Base-by-base conservation (phyloP, 2,797 vertebrate species). In the Oceanodroma leucorhoa region DNA sequence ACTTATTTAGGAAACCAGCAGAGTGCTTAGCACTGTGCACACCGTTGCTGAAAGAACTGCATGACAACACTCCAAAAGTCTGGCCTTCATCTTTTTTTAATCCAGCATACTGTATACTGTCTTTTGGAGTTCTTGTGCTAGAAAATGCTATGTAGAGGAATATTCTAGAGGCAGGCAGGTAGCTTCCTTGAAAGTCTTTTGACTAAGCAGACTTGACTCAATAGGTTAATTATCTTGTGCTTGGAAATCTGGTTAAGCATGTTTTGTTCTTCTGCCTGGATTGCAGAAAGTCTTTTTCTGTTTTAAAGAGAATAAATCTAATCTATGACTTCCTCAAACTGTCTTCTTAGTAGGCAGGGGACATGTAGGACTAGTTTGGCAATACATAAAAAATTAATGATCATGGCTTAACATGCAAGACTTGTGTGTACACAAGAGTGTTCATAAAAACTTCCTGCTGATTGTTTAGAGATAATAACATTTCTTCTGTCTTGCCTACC, bases 161-260 rank as follows among this genome's bases (percentile, higher is more conserved):
- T 65, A 36, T 45, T 53, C 21, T 62, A 17, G 53, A 82, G 41
- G 27, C 46, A 29, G 34, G 22, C 20, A 29, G 29, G 50, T 69
- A 70, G 40, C 45, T 95, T 88, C 16, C 8, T 36, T 54, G 21
- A 36, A 75, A 41, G 50, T 58, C 38, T 51, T 58, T 62, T 73
- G 53, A 40, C 34, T n/a, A 32, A 66, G n/a, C 11, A 13, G 53
- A 13, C 29, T 38, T 53, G 32, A 27, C 43, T 94, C 23, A 67
- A 10, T 54, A 45, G 64, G 38, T 72, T 83, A 61, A 71, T 51
- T 88, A 45, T 67, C 21, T 30, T 43, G 16, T 73, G 29, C 64
- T 84, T 89, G 51, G 83, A 85, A 92, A 76, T 88, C n/a, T 90
- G 62, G 80, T 90, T 88, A 75, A 86, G 57, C 85, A 4, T 70